Base-by-base conservation (phyloP, 2,888 invertebrate species). In the Chelonus formosanus region DNA sequence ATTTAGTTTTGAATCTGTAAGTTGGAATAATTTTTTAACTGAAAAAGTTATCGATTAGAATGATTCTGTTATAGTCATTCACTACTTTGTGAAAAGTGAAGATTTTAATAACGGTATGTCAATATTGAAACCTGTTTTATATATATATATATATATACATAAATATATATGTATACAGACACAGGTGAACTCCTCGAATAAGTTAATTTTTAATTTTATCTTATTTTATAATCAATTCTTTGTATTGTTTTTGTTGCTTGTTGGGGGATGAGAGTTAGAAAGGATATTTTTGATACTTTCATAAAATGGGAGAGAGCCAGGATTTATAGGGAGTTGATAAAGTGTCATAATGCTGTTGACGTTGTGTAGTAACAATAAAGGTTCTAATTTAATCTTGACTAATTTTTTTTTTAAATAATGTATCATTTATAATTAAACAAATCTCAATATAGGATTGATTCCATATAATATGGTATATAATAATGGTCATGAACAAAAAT, bases 241-340 rank as follows among this genome's bases (percentile, higher is more conserved):
- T 77, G 73, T 78, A 75, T 76, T 73, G 74, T 79, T 82, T 76
- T 80, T 76, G 80, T 82, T 81, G 78, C 80, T 74, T 79, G 80
- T 82, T 80, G 53, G 78, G 77, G 76, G 73, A 76, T 75, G 76
- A 76, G 77, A 78, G 82, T 78, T 81, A 84, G 84, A 84, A 84
- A 81, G 85, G 85, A 86, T 87, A 87, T 87, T 87, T 87, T 87
- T 87, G 86, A 86, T 87, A 87, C 86, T 86, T 86, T 86, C 85
- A 86, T 86, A 86, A 83, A 20, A 80, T 75, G 75, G 76, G 76
- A 74, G 75, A 74, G 75, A 77, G 77, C 76, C 76, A 74, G 77
- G 74, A 78, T 79, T 77, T 76, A 78, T 75, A 77, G 76, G 78
- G 74, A 75, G 77, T 76, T 76, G 71, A 75, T 77, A 76, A 74